Conservation (phyloP, 2,113 vertebrate genomes). For the Tringa solitaria region DNA sequence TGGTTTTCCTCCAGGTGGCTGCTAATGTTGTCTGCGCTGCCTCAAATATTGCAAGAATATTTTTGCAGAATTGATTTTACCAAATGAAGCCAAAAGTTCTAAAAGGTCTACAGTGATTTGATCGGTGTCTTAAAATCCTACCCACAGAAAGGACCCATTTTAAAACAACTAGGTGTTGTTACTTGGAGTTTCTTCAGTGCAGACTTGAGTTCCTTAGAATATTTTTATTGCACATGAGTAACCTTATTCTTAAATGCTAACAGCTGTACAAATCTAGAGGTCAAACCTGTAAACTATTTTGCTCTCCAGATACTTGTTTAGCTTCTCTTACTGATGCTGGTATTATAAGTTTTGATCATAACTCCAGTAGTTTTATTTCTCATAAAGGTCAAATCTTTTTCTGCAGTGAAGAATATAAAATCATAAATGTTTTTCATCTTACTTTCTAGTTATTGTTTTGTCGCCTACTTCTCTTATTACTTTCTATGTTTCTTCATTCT, state of each 20-base stretch:
- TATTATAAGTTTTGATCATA: conserved; percentile 30
- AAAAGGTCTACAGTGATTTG: neutral
- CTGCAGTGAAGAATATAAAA: neutral
- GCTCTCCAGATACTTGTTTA: conserved; percentile 15
- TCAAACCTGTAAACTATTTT: conserved; percentile 14
- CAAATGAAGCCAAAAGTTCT: neutral
- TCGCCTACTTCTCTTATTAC: neutral
- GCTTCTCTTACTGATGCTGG: conserved; percentile 12
- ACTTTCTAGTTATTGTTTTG: neutral
- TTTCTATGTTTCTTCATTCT: neutral
- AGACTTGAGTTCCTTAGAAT: conserved; percentile 34
- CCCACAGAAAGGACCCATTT: neutral
- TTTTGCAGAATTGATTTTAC: neutral
- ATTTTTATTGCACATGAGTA: conserved; percentile 38
- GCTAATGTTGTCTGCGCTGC: neutral
- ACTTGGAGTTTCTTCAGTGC: conserved; percentile 4
- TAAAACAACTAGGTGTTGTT: neutral
- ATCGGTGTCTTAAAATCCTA: neutral
- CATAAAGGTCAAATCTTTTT: neutral
- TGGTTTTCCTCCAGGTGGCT: neutral
- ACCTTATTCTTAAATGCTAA: conserved; percentile 53
- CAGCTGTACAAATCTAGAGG: conserved; percentile 61
- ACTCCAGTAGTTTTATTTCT: conserved; percentile 4
- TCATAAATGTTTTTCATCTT: conserved; percentile 24
- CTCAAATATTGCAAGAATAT: neutral